phyloP scores from a whole-genome alignment of 2,113 vertebrate species.

The Romanogobio albipinnatus region DNA sequence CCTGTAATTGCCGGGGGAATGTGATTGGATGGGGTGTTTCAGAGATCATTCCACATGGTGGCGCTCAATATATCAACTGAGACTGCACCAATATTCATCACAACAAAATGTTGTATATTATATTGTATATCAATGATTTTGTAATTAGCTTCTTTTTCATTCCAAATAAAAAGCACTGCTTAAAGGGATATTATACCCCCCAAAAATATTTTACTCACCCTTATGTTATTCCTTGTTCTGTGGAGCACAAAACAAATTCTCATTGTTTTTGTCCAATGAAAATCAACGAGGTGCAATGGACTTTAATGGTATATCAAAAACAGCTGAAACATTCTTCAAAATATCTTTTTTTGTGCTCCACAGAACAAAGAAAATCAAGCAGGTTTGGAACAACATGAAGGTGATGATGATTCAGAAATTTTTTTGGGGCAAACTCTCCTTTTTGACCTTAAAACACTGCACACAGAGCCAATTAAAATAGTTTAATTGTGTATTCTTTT shows the following conservation, averaged over 20 bases:
- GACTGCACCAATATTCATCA: too few relatives aligned
- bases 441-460: slow-evolving; percentile 11
- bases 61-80: slow-evolving; percentile 86
- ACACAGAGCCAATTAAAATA: not conserved
- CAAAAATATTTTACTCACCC: not conserved
- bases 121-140: not conserved
- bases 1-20: slow-evolving; percentile 81
- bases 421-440: not conserved
- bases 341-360: not conserved
- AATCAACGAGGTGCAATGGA: not conserved
- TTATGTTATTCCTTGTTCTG: not conserved
- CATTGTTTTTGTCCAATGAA: not conserved
- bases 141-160: not conserved
- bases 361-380: not conserved
- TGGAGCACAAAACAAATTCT: not conserved
- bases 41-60: slow-evolving; percentile 87
- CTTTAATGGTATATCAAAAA: not conserved
- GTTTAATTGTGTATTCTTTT: not conserved
- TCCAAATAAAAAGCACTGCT: slow-evolving; percentile 2
- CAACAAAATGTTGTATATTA: not conserved
- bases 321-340: not conserved
- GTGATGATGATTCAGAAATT: not conserved
- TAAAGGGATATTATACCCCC: not conserved
- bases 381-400: not conserved
- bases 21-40: slow-evolving; percentile 90